A percentile compares a stretch with the other conserved stretches of the same genome.
Evolutionary conservation across 2,113 vertebrate species (phyloP).

Genomic region (Delphinapterus leucas): DNA sequence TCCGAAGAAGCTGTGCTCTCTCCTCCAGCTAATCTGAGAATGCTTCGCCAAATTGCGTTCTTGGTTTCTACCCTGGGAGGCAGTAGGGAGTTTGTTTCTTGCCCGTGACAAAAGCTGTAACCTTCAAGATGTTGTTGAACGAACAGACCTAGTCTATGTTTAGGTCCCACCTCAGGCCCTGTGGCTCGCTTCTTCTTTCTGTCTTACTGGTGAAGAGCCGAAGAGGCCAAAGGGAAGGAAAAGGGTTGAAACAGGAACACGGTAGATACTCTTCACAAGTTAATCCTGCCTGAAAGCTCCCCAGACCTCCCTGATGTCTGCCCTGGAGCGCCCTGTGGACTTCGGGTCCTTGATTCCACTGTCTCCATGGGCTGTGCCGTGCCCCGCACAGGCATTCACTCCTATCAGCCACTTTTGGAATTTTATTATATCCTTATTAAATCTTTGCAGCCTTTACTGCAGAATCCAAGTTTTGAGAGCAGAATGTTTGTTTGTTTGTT

Average conservation of each 20-base stretch:
- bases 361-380: background rate
- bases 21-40: background rate
- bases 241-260: background rate
- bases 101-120: background rate
- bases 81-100: conserved; percentile 20
- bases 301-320: background rate
- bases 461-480: conserved; percentile 11
- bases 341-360: background rate
- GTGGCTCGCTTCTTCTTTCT: background rate
- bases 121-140: background rate
- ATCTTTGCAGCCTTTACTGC: background rate
- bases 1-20: background rate
- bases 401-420: background rate
- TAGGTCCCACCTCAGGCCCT: background rate
- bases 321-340: accelerated
- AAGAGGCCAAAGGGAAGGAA: background rate
- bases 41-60: background rate
- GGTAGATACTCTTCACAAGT: background rate
- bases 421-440: background rate
- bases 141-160: background rate
- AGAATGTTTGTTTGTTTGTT: background rate
- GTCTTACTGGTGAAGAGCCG: accelerated
- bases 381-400: background rate
- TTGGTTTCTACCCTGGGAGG: background rate
- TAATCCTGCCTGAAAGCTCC: background rate